Evolutionary conservation across 2,797 vertebrate species (phyloP).

Genomic region (Fistularia commersonii): DNA sequence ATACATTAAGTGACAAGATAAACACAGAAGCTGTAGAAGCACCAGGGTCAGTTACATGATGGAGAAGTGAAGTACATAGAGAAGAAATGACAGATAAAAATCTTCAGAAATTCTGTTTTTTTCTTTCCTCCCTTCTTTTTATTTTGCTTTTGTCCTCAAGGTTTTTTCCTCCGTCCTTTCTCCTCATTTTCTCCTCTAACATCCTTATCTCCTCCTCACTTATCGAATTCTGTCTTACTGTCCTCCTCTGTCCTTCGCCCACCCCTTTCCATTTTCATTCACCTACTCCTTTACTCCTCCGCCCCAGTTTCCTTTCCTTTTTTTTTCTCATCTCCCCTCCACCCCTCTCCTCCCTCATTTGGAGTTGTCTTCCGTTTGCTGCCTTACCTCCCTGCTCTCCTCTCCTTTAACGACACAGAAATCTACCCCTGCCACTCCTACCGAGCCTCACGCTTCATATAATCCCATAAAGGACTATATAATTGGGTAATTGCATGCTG

Average conservation of each 20-base stretch:
- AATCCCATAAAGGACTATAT: constrained; percentile 46
- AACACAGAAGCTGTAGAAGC: too few species aligned
- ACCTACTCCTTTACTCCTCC: background rate
- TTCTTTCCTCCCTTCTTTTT: background rate
- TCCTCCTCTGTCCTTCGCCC: background rate
- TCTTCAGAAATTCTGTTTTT: too few species aligned
- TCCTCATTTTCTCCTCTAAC: background rate
- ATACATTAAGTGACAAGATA: too few species aligned
- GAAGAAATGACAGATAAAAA: too few species aligned
- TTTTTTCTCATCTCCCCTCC: too few species aligned
- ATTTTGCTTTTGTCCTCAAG: background rate
- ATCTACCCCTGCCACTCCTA: constrained; percentile 14
- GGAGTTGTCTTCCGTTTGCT: background rate
- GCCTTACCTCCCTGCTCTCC: background rate
- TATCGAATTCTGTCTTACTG: background rate
- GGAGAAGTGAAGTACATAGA: too few species aligned
- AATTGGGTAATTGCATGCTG: constrained; percentile 36
- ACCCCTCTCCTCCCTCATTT: background rate
- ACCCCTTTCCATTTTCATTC: background rate
- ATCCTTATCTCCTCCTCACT: background rate
- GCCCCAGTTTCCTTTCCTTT: too few species aligned
- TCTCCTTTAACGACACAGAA: constrained; percentile 7
- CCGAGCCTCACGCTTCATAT: constrained; percentile 9
- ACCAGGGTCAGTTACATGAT: too few species aligned
- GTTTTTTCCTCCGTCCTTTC: background rate